These are phyloP conservation scores for Sebastes diploproa DNA, from an alignment of 2,797 vertebrate genomes.

Conservation along the genomic window DNA sequence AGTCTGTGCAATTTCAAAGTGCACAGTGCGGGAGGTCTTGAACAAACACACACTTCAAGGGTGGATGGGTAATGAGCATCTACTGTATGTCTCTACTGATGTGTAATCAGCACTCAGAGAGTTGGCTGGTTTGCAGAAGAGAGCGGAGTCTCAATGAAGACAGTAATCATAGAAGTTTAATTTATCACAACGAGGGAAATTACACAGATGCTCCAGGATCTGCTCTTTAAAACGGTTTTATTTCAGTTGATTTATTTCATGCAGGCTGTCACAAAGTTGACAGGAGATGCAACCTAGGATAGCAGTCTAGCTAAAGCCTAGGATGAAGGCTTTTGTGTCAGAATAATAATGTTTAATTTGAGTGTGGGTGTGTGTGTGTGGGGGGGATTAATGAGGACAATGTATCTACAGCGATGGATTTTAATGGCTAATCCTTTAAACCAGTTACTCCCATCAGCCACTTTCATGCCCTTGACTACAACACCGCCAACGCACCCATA, in stretches of 20 bases:
- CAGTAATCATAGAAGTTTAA: conserved; percentile 35
- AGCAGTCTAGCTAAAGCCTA: too few relatives aligned
- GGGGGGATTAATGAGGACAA: conserved; percentile 58
- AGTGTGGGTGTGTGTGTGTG: neutral
- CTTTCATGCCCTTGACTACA: conserved; percentile 25
- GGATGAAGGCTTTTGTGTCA: conserved; percentile 30
- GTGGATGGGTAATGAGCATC: conserved; percentile 34
- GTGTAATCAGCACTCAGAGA: conserved; percentile 35
- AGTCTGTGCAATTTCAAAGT: neutral
- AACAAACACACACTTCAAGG: conserved; percentile 41
- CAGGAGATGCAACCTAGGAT: neutral
- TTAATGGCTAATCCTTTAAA: conserved; percentile 71
- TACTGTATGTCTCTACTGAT: conserved; percentile 22
- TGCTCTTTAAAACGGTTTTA: neutral
- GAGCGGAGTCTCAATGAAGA: conserved; percentile 11
- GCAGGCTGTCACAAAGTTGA: neutral
- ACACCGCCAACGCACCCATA: neutral
- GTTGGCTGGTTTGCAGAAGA: conserved; percentile 2
- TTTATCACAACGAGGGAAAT: conserved; percentile 10
- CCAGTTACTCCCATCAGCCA: conserved; percentile 55
- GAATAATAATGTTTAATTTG: conserved; percentile 55
- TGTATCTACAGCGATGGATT: conserved; percentile 51
- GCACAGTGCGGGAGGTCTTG: conserved; percentile 44
- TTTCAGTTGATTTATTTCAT: neutral
- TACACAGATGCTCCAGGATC: neutral